Conservation (phyloP, 2,113 vertebrate species). For the Platichthys stellatus region DNA sequence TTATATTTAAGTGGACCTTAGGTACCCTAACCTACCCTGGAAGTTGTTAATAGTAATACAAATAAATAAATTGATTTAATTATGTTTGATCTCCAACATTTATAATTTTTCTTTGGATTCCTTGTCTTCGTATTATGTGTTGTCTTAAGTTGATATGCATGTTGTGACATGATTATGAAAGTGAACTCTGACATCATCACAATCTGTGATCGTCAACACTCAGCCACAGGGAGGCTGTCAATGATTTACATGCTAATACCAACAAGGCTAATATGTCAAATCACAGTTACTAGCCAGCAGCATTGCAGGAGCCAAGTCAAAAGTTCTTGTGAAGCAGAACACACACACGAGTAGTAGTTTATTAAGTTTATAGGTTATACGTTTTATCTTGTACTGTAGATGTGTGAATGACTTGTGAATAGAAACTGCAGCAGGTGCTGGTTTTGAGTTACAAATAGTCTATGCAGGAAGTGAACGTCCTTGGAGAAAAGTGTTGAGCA, state of each 20-base stretch:
- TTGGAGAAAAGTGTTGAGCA: not conserved
- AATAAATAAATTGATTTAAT: not conserved
- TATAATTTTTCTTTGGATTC: not conserved
- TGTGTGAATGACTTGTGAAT: not conserved
- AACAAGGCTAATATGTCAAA: not conserved
- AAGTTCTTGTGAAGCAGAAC: not conserved
- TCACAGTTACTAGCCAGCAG: conserved; percentile 28
- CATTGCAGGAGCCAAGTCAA: not conserved
- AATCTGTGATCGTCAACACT: conserved; percentile 12
- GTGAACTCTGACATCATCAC: conserved; percentile 26
- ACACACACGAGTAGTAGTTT: not conserved
- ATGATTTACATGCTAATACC: conserved; percentile 59
- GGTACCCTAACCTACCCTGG: not conserved
- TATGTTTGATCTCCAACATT: not conserved
- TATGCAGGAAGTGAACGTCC: not conserved
- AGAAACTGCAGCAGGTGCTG: not conserved
- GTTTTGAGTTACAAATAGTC: not conserved
- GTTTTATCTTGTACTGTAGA: not conserved
- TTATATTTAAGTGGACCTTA: no score
- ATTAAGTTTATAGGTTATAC: not conserved
- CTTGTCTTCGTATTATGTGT: not conserved
- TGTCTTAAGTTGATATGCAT: not conserved
- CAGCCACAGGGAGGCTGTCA: conserved; percentile 17
- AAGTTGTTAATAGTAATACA: not conserved
- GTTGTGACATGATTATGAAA: conserved; percentile 34